Evolutionary conservation across 2,888 invertebrate species (phyloP).

Genomic region (Camptogramma bilineatum): DNA sequence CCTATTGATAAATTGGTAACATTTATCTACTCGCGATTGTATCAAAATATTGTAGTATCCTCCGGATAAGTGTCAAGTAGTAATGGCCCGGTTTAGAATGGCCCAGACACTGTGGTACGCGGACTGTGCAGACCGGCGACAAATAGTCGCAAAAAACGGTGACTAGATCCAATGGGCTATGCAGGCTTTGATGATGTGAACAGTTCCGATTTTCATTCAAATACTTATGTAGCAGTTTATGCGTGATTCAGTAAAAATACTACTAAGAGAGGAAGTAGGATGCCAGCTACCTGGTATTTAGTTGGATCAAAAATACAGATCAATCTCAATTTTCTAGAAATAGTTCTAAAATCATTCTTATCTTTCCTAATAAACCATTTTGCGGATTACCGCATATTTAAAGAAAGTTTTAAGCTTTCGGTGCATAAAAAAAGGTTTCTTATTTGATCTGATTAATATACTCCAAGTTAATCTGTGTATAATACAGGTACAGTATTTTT

Average conservation of each 20-base stretch:
- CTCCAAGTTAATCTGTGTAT: not conserved
- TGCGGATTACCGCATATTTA: not conserved
- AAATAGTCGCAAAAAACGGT: not conserved
- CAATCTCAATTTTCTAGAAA: not conserved
- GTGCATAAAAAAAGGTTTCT: not conserved
- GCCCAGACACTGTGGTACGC: slow-evolving; percentile 50
- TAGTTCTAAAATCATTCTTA: not conserved
- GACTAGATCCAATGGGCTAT: too few species aligned
- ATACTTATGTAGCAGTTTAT: too few species aligned
- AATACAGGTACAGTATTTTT: too few species aligned
- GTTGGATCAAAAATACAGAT: not conserved
- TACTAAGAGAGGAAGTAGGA: too few species aligned
- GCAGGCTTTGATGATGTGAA: too few species aligned
- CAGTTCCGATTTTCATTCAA: too few species aligned
- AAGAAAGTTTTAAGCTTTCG: not conserved
- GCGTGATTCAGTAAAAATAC: too few species aligned
- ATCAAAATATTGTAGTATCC: slow-evolving; percentile 82
- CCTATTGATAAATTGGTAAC: slow-evolving; percentile 78
- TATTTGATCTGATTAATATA: slow-evolving; percentile 1
- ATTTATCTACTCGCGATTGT: slow-evolving; percentile 80
- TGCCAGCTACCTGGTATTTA: not conserved
- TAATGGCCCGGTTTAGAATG: slow-evolving; percentile 69
- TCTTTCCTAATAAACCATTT: not conserved
- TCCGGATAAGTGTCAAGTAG: slow-evolving; percentile 76
- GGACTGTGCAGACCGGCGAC: slow-evolving; percentile 47